These are phyloP conservation scores for Ceratina calcarata DNA, from an alignment of 1,140 invertebrate species.

Conservation along the genomic window DNA sequence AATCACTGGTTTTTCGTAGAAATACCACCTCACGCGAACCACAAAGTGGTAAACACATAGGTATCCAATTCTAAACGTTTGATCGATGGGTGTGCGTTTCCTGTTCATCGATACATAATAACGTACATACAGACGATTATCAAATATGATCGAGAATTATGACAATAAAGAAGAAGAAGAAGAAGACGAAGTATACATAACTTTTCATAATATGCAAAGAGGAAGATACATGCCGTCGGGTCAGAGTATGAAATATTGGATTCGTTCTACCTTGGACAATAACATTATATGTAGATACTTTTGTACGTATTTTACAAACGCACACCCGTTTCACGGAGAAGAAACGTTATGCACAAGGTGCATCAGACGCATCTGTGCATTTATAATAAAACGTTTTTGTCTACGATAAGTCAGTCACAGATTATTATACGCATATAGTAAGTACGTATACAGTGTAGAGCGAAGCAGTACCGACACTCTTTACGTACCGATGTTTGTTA, in stretches of 20 bases:
- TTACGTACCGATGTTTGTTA: no score
- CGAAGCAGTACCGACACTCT: no score
- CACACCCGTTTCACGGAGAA: slow-evolving; percentile 35
- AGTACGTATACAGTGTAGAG: slow-evolving; percentile 6
- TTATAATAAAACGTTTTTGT: slow-evolving; percentile 30
- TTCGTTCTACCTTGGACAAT: neutral
- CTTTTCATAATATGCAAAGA: neutral
- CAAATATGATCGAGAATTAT: neutral
- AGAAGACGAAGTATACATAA: neutral
- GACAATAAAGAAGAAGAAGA: neutral
- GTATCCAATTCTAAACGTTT: no score
- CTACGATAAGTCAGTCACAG: slow-evolving; percentile 18
- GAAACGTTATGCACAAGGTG: slow-evolving; percentile 43
- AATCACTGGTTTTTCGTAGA: slow-evolving; percentile 18
- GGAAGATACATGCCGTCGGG: neutral
- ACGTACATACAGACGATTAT: neutral
- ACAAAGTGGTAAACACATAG: slow-evolving; percentile 65
- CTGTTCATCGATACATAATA: slow-evolving; percentile 9
- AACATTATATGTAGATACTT: slow-evolving; percentile 32
- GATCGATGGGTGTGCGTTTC: slow-evolving; percentile 59
- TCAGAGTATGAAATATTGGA: no score
- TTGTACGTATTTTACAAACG: slow-evolving; percentile 52
- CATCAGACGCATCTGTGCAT: slow-evolving; percentile 62
- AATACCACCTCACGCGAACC: slow-evolving; percentile 42
- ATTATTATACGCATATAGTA: neutral